Conservation (phyloP, 2,888 invertebrate species). For the Acanthosepion lycidas region DNA sequence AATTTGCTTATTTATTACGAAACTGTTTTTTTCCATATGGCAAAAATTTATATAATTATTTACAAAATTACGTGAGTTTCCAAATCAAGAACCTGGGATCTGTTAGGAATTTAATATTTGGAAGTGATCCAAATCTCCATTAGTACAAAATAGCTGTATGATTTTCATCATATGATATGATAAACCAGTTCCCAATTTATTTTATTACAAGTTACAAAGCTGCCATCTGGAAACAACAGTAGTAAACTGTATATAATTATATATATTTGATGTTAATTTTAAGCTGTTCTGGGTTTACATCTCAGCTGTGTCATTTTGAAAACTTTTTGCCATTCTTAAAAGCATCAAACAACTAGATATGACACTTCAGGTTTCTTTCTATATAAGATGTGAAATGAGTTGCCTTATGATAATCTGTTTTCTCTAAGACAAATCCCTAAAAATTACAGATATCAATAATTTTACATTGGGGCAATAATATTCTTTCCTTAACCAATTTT, state of each 20-base stretch:
- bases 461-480: too few species aligned
- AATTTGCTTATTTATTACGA: neutral
- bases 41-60: neutral
- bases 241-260: neutral
- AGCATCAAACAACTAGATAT: too few species aligned
- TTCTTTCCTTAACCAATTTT: too few species aligned
- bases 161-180: neutral
- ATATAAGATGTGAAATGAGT: too few species aligned
- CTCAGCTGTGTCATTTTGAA: too few species aligned
- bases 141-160: neutral
- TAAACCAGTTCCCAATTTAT: neutral
- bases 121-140: conserved; percentile 4
- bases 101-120: neutral
- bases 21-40: neutral
- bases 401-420: too few species aligned
- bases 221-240: neutral
- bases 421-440: too few species aligned
- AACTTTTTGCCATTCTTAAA: too few species aligned
- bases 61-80: neutral
- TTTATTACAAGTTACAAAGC: neutral
- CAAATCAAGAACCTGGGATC: neutral
- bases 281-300: too few species aligned
- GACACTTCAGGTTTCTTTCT: too few species aligned
- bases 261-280: too few species aligned
- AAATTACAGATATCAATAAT: too few species aligned